Evolutionary conservation across 1,140 invertebrate genomes (phyloP).

Genomic region (Contarinia nasturtii): DNA sequence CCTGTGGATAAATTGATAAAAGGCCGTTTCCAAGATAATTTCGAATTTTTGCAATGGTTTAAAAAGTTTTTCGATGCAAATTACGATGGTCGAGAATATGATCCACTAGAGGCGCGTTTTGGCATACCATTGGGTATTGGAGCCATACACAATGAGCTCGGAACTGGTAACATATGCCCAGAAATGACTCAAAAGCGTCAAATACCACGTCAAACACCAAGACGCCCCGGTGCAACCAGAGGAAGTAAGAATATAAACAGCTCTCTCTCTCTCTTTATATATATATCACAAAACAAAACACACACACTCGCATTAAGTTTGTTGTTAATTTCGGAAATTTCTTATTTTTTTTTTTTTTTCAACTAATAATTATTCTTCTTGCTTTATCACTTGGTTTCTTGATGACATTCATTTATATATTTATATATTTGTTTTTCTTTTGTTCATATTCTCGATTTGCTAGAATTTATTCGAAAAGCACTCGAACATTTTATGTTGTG

Average conservation of each 20-base stretch:
- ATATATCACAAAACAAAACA: too few relatives aligned
- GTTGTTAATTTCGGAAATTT: too few relatives aligned
- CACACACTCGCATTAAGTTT: too few relatives aligned
- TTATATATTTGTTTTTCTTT: too few relatives aligned
- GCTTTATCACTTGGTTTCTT: not conserved
- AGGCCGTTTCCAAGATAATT: constrained; percentile 97
- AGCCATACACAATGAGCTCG: constrained; percentile 13
- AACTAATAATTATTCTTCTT: not conserved
- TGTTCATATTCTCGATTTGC: too few relatives aligned
- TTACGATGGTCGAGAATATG: constrained; percentile 90
- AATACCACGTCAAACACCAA: constrained; percentile 9
- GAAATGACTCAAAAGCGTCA: constrained; percentile 27
- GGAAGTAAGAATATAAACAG: too few relatives aligned
- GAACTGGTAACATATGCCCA: constrained; percentile 13
- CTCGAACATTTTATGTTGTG: too few relatives aligned
- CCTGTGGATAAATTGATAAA: constrained; percentile 95
- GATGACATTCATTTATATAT: too few relatives aligned
- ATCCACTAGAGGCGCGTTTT: constrained; percentile 69
- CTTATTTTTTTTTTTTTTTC: not conserved
- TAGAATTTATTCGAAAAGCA: too few relatives aligned
- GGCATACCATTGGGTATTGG: constrained; percentile 47
- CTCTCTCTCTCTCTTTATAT: too few relatives aligned
- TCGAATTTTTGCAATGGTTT: constrained; percentile 99
- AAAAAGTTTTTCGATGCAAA: constrained; percentile 99
- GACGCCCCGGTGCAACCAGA: too few relatives aligned